Base-by-base conservation (phyloP, 2,113 vertebrate species). In the Rhineura floridana region DNA sequence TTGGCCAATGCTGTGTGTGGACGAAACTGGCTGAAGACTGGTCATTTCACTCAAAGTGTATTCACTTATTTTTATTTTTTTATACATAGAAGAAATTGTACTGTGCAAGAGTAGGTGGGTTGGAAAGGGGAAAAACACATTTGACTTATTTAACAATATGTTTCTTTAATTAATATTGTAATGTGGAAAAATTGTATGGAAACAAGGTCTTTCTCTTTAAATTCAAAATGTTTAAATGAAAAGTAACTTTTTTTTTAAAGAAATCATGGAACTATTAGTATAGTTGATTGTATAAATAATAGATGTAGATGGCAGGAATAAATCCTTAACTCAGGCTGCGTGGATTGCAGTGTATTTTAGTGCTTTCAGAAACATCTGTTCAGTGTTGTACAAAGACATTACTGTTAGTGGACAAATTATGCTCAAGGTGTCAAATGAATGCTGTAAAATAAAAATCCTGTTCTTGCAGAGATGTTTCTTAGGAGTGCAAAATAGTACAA, bases 51-150 rank as follows among this genome's bases (percentile, higher is more conserved):
- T 85, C 92, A 93, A 12, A 90, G 15, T 88, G 69, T 73, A 88
- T 94, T 79, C 30, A 85, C 90, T 81, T n/a, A 90, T 90, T 93
- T 48, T 52, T 15, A 93, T 93, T 82, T 72, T 77, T 93, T 83
- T 88, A n/a, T 82, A 89, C 75, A 63, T 44, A 92, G 44, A 93
- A 91, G 70, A 90, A 89, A 91, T 76, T 55, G 46, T 87, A 89
- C 84, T 91, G n/a, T 87, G 81, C 76, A 92, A 94, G 39, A 15
- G 39, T 28, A 55, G 28, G 36, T 33, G 46, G 12, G 30, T 67
- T 69, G 48, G 39, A 78, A n/a, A 67, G 46, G 15, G 39, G 11
- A 23, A 48, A n/a, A 3, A 63, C 12, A 2, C 17, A 81, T 73
- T 63, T 19, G 12, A 63, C 21, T 62, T 36, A 12, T 86, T 17